A percentile compares a stretch with the other conserved stretches of the same genome.
Conservation (phyloP, 2,888 invertebrate genomes). For the Erebia epiphron region DNA sequence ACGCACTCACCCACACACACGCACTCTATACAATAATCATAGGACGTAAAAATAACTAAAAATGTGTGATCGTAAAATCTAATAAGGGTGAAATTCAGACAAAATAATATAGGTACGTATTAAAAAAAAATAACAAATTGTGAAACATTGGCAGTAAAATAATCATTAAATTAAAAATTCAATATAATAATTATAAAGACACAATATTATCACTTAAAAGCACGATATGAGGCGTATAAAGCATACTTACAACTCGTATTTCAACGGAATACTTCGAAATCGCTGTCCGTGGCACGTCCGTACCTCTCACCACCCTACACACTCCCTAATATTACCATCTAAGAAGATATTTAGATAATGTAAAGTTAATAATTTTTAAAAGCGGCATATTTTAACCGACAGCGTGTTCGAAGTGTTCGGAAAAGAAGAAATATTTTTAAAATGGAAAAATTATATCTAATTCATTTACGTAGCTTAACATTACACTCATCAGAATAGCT, state of each 20-base stretch:
- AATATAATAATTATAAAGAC: constrained; percentile 52
- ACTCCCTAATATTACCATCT: constrained; percentile 58
- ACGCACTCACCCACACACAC: constrained; percentile 48
- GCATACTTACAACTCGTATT: constrained; percentile 71
- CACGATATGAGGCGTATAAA: constrained; percentile 75
- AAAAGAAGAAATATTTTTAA: constrained; percentile 65
- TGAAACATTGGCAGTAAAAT: constrained; percentile 78
- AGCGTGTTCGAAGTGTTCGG: constrained; percentile 53
- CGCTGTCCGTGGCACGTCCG: constrained; percentile 47
- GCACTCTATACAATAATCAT: constrained; percentile 64
- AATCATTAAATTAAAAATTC: constrained; percentile 60
- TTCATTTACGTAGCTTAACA: constrained; percentile 71
- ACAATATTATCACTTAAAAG: constrained; percentile 70
- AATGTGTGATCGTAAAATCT: constrained; percentile 72
- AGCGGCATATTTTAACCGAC: constrained; percentile 53
- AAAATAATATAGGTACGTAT: constrained; percentile 45
- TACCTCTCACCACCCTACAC: constrained; percentile 50
- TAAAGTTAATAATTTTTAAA: constrained; percentile 53
- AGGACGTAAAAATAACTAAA: constrained; percentile 69
- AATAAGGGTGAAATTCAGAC: constrained; percentile 61
- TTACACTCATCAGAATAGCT: constrained; percentile 43
- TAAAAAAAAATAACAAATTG: constrained; percentile 68
- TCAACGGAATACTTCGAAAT: constrained; percentile 48
- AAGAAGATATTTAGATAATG: constrained; percentile 66
- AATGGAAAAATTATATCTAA: constrained; percentile 71